These are phyloP conservation scores for Crematogaster levior DNA, from an alignment of 2,888 invertebrate genomes.

Conservation along the genomic window DNA sequence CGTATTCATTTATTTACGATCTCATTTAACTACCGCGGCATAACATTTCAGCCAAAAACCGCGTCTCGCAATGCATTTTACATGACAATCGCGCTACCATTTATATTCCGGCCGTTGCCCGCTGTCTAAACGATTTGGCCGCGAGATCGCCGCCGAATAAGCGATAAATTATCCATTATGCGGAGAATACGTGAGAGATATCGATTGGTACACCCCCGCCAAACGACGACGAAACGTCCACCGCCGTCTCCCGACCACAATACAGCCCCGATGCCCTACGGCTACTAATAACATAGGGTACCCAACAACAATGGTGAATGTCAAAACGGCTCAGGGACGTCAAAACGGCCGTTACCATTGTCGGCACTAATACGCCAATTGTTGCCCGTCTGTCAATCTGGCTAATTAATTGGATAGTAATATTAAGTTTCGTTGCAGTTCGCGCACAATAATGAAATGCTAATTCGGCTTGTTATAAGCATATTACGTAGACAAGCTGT, in stretches of 20 bases:
- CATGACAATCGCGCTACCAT: constrained; percentile 68
- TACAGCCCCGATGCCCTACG: constrained; percentile 31
- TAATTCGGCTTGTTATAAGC: not conserved
- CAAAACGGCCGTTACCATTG: constrained; percentile 18
- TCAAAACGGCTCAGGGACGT: constrained; percentile 35
- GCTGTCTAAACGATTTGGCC: constrained; percentile 68
- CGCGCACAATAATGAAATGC: constrained; percentile 4
- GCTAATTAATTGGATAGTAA: constrained; percentile 40
- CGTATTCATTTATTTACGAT: constrained; percentile 74
- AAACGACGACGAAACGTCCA: not conserved
- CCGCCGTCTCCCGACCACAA: constrained; percentile 12
- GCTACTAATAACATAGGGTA: constrained; percentile 33
- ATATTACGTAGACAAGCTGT: not conserved
- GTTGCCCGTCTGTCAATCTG: constrained; percentile 15
- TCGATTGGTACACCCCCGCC: constrained; percentile 47
- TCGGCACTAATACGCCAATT: constrained; percentile 28
- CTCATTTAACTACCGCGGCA: constrained; percentile 60
- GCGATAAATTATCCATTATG: constrained; percentile 73
- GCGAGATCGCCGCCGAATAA: constrained; percentile 62
- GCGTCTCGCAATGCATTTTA: constrained; percentile 61
- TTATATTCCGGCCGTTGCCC: constrained; percentile 64
- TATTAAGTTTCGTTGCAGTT: constrained; percentile 14
- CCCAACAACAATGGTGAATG: constrained; percentile 30
- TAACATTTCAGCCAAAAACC: constrained; percentile 46
- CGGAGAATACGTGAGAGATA: constrained; percentile 44